Percentiles rank a stretch among this genome's conserved stretches.
Conservation (phyloP, 2,888 invertebrate species). For the Rhaphigaster nebulosa region DNA sequence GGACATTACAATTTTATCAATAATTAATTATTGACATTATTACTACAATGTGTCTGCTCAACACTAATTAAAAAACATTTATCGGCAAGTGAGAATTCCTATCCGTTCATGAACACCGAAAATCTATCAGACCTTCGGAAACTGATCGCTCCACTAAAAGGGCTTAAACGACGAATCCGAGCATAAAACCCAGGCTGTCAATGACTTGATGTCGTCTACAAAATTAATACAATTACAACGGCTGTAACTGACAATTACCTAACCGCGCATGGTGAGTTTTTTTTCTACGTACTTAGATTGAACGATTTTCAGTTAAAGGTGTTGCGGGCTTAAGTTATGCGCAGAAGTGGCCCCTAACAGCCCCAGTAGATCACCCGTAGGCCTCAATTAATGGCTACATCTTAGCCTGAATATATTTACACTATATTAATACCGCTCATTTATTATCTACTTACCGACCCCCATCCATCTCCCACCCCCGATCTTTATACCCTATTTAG, state of each 20-base stretch:
- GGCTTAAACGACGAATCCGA: neutral
- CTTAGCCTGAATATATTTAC: conserved; percentile 55
- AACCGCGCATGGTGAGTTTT: neutral
- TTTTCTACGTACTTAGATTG: neutral
- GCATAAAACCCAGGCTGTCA: neutral
- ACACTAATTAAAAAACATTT: neutral
- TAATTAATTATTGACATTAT: too few relatives aligned
- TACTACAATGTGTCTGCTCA: too few relatives aligned
- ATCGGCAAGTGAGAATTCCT: neutral
- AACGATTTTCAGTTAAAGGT: neutral
- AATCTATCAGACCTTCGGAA: neutral
- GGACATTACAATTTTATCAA: too few relatives aligned
- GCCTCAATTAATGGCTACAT: conserved; percentile 39
- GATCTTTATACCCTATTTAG: neutral
- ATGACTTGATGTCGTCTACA: neutral
- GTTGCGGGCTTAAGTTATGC: conserved; percentile 30
- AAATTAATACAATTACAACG: neutral
- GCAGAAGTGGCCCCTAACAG: conserved; percentile 13
- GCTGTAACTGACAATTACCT: neutral
- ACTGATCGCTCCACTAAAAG: neutral
- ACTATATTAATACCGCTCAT: conserved; percentile 50
- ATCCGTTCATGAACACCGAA: neutral
- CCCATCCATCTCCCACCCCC: neutral
- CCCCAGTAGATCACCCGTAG: conserved; percentile 29
- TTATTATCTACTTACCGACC: conserved; percentile 51